Base-by-base conservation (phyloP, 2,888 invertebrate genomes). In the Orchesella flavescens region DNA sequence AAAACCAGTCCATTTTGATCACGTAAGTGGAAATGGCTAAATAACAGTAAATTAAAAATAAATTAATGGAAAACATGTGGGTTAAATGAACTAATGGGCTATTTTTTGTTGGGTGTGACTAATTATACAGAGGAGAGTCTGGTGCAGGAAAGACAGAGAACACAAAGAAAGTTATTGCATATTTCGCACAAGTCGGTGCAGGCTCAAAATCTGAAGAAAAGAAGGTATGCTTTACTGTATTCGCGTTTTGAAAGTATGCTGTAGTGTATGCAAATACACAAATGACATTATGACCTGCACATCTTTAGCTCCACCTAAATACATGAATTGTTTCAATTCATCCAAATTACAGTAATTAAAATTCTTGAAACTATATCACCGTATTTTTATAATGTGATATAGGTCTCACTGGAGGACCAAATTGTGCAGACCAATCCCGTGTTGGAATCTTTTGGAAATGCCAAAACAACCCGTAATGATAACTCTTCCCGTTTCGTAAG, bases 401-500 rank as follows among this genome's bases (percentile, higher is more conserved):
- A 85, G 83, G 80, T 85, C 5, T 87, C 86, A 3, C 94, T 99
- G 90, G 99, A 99, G 93, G 99, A 99, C 93, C 99, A 99, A 92
- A 98, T 99, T 92, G 98, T 99, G 89, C 98, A 99, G 92, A 98
- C 98, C 92, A 99, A 99, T 93, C 98, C 98, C 89, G 98, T 98
- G 89, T 96, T 98, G 93, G 98, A 98, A 93, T 97, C 98, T 90
- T 98, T 98, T 91, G 98, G 98, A 96, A 98, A 98, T 94, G 98
- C 98, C 91, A 98, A 98, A 94, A 98, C 98, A 91, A 97, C 97
- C 92, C 97, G 99, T 95, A 99, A 99, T 93, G 99, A 99, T 93
- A 99, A 99, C 96, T 99, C 99, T 87, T 99, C 99, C 89, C 97
- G 99, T 94, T 99, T 99, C 96, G 99, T 98, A 95, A 97, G 98